These are phyloP conservation scores for Neocrepidodera transversa DNA, from an alignment of 2,888 invertebrate species.

Conservation along the genomic window DNA sequence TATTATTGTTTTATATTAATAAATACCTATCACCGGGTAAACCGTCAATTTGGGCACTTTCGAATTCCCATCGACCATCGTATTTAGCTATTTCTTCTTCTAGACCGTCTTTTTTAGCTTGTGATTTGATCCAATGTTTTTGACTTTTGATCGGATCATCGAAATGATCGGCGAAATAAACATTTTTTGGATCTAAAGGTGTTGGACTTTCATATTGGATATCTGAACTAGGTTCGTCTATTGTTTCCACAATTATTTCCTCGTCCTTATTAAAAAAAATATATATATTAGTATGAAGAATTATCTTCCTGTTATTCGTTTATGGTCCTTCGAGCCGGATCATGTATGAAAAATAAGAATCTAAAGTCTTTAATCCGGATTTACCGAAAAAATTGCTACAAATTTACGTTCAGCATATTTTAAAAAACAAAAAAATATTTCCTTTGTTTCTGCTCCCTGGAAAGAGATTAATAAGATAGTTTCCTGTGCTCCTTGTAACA, in stretches of 20 bases:
- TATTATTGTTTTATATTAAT: background rate
- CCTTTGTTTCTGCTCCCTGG: too few species aligned
- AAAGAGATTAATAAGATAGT: too few species aligned
- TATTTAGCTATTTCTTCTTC: constrained; percentile 94
- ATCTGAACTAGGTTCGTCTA: constrained; percentile 54
- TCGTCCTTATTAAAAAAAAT: constrained; percentile 38
- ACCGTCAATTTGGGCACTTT: constrained; percentile 77
- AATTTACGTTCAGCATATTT: too few species aligned
- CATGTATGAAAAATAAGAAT: too few species aligned
- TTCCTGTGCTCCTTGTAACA: too few species aligned
- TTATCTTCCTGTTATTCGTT: too few species aligned
- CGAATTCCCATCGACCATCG: constrained; percentile 84
- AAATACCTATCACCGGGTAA: constrained; percentile 72
- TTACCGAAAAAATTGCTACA: too few species aligned
- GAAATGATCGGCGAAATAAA: constrained; percentile 86
- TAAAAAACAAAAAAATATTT: too few species aligned
- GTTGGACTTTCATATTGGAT: constrained; percentile 76
- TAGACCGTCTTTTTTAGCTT: constrained; percentile 81
- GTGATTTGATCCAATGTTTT: constrained; percentile 84
- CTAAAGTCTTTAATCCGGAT: too few species aligned
- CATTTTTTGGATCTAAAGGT: constrained; percentile 66
- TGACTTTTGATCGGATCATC: constrained; percentile 77
- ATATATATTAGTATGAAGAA: too few species aligned
- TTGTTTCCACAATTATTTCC: constrained; percentile 53
- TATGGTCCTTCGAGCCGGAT: too few species aligned